A percentile compares a stretch with the other conserved stretches of the same genome.
Evolutionary conservation across 2,888 invertebrate genomes (phyloP).

Genomic region (Conops quadrifasciatus): DNA sequence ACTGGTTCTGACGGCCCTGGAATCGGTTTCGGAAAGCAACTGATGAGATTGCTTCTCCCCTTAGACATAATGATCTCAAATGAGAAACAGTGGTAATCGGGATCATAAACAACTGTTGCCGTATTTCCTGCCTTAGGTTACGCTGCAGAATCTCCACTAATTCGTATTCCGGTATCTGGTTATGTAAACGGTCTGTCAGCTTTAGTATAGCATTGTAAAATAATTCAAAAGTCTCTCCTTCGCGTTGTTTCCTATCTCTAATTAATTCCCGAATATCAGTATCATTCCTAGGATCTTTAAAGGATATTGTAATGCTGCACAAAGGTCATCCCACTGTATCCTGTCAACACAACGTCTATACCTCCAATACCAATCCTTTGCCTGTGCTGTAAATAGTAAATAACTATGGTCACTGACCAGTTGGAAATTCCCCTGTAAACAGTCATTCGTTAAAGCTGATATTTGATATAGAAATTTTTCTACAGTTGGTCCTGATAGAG

Average conservation of each 20-base stretch:
- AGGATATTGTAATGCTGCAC: conserved; percentile 25
- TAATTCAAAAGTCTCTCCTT: conserved; percentile 29
- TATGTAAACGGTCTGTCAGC: too few relatives aligned
- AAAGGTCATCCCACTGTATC: conserved; percentile 16
- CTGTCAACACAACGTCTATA: conserved; percentile 7
- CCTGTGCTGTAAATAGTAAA: not conserved
- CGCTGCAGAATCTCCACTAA: conserved; percentile 28
- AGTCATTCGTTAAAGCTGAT: not conserved
- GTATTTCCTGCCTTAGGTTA: conserved; percentile 19
- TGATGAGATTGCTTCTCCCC: too few relatives aligned
- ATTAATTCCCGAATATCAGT: conserved; percentile 25
- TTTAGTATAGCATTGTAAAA: conserved; percentile 32
- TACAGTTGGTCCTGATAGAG: not conserved
- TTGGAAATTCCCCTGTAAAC: not conserved
- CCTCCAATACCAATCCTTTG: conserved; percentile 17
- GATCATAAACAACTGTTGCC: conserved; percentile 6
- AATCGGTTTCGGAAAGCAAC: too few relatives aligned
- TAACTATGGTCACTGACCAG: not conserved
- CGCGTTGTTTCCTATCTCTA: conserved; percentile 33
- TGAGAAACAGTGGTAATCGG: not conserved
- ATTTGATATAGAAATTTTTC: not conserved
- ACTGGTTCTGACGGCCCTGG: too few relatives aligned
- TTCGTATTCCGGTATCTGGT: too few relatives aligned
- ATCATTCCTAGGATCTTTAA: too few relatives aligned
- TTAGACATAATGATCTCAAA: not conserved